Base-by-base conservation (phyloP, 2,888 invertebrate genomes). In the Ectemnius continuus region DNA sequence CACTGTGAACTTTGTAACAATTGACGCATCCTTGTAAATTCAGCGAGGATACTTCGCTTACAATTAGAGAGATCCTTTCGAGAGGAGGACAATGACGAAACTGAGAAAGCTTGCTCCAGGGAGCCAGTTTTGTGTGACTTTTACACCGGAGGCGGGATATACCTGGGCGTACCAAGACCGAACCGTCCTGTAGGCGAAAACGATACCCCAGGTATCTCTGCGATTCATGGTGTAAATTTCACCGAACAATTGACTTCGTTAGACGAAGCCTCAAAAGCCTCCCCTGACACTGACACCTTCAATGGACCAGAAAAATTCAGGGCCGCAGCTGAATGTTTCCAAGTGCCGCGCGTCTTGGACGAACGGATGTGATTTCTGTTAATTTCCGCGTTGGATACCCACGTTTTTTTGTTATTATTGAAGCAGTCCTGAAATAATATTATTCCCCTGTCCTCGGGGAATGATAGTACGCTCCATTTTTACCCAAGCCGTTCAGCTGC, bases 211-310 rank as follows among this genome's bases (percentile, higher is more conserved):
- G 76, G 72, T 73, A 70, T n/a, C 47, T 57, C 2, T 14, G 48
- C 69, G 76, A 82, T 81, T 81, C 78, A 78, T 60, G 78, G 78
- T 81, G 76, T 79, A 82, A 64, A 80, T 84, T 80, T 80, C 69
- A 61, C 20, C 46, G 47, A 57, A 84, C 84, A 84, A 81, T 84
- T 56, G 78, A 20, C 57, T 79, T 83, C 76, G 80, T 84, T 81
- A 81, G 52, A 71, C 62, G 45, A 69, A 70, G 66, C 71, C 70
- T 62, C 70, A 56, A 75, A 70, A 61, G 56, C 8, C 61, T 18
- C 8, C 4, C 8, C 16, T 61, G 78, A 76, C 80, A 80, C 75
- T 57, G 65, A 83, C 64, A 78, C 79, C 73, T 52, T 76, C 75
- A 81, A 81, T 69, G 76, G 18, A n/a, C 20, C 45, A 23, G 64